Evolutionary conservation across 2,113 vertebrate species (phyloP), one percentile per base, ranked within the genome.

Genomic region (Balaeniceps rex): DNA sequence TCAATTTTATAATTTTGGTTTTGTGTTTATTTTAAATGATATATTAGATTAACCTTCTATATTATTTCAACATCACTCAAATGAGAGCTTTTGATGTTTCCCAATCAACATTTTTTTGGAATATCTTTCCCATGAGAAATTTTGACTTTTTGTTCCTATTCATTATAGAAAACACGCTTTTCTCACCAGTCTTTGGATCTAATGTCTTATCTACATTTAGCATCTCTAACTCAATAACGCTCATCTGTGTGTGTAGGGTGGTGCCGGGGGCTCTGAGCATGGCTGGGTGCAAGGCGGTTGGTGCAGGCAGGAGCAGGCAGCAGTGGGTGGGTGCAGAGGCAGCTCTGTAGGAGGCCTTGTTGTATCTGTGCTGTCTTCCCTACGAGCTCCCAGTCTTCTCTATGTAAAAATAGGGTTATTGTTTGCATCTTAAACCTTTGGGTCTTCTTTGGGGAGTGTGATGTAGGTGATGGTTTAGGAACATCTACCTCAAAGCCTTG

Each of bases 11-110:
- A 66, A 84, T 84, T 87, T 87, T 36, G 52, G 72, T 15, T 75
- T 84, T 71, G 69, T 72, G 80, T 96, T 87, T 94, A 79, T 96
- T 96, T 96, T 68, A 93, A 94, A 86, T 83, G 55, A 88, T 64
- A 74, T 80, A 83, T 92, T 93, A 87, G 63, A 92, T 88, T 61
- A 95, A 89, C 87, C 72, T 87, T 81, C 64, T 70, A 1, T 72
- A 87, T 84, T 94, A 88, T 94, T 95, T 88, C 25, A 0, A 47
- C 76, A 81, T 92, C 31, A 34, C 46, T 88, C 68, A 95, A 66
- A 90, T 21, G 42, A 88, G 33, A 7, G 19, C 42, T 88, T 94
- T 83, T 95, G 92, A 84, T 87, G 71, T 81, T 94, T 97, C 79
- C 51, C 51, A 54, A 52, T 83, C 79, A 86, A 54, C 4, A 3